Evolutionary conservation across 2,113 vertebrate species (phyloP), one percentile per base, ranked within the genome.

Genomic region (Caretta caretta): DNA sequence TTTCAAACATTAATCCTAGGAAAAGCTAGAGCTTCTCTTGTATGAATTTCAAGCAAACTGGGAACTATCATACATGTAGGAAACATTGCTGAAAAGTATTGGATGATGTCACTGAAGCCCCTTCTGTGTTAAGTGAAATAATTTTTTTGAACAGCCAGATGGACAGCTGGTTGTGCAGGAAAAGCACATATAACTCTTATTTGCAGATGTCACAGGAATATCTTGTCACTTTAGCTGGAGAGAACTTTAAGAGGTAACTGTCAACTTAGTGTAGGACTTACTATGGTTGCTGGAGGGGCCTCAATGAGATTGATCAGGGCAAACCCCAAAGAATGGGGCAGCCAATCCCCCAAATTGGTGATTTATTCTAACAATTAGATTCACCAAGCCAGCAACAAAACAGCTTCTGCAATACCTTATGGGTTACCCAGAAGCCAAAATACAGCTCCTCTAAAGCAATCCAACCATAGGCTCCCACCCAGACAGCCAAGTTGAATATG

Each of bases 11-110:
- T 69, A 91, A 48, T 49, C 82, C 80, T 72, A 72, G 57, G 46
- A 95, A 87, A 51, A 29, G 88, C 80, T 96, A 20, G 38, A 17
- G 87, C 13, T 75, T 53, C 90, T 93, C 87, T 92, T 87, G 12
- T 80, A 78, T 92, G 12, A 78, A 1, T 87, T 95, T 90, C 75
- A 50, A 82, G 24, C 83, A 89, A 5, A 80, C 42, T 88, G 56
- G 10, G 84, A 76, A n/a, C n/a, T 5, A 42, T 42, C 42, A 42
- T 42, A 42, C 42, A 42, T 42, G 42, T 42, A 42, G 27, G 57
- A 31, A 80, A 5, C 83, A 48, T 85, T 88, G 53, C 49, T 92
- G 9, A 82, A 85, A 59, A 31, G 27, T 31, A 31, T 59, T 59
- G 27, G 27, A 14, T 59, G 57, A 57, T 78, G 42, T 42, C 31